These are phyloP conservation scores for Montifringilla adamsi DNA, from an alignment of 2,113 vertebrate genomes.

Conservation along the genomic window DNA sequence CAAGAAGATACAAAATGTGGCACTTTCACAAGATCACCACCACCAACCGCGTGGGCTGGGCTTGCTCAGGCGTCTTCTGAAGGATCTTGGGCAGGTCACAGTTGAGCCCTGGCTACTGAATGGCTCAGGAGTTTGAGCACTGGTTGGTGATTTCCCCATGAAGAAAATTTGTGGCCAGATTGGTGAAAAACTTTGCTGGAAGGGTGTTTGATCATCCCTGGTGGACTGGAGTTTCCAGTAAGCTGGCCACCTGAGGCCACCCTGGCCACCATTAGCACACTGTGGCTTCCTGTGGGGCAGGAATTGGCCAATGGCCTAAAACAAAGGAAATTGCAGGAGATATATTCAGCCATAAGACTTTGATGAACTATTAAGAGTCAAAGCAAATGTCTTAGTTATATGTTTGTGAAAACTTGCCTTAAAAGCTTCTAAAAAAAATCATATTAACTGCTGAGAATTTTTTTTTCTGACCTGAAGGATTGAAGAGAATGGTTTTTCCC, in stretches of 20 bases:
- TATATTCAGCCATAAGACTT: not conserved
- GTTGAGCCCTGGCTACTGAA: not conserved
- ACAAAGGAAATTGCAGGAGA: not conserved
- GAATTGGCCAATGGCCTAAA: not conserved
- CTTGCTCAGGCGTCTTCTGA: not conserved
- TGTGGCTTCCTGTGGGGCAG: not conserved
- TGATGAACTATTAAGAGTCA: not conserved
- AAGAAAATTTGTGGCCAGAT: not conserved
- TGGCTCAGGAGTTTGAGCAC: not conserved
- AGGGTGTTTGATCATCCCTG: not conserved
- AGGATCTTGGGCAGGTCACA: not conserved
- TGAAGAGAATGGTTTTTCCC: not conserved
- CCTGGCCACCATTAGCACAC: not conserved
- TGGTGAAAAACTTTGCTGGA: not conserved
- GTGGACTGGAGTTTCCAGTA: not conserved
- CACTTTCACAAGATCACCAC: not conserved
- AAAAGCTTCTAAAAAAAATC: not conserved
- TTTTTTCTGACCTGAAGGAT: not conserved
- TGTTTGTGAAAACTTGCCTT: conserved; percentile 1
- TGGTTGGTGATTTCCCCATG: not conserved
- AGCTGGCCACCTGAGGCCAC: not conserved
- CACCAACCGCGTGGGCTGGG: not conserved
- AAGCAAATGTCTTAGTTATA: not conserved
- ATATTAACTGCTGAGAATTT: not conserved
- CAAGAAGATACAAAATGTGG: not conserved